These are phyloP conservation scores for Zaprionus ghesquierei DNA, from an alignment of 1,140 invertebrate species.

Conservation along the genomic window DNA sequence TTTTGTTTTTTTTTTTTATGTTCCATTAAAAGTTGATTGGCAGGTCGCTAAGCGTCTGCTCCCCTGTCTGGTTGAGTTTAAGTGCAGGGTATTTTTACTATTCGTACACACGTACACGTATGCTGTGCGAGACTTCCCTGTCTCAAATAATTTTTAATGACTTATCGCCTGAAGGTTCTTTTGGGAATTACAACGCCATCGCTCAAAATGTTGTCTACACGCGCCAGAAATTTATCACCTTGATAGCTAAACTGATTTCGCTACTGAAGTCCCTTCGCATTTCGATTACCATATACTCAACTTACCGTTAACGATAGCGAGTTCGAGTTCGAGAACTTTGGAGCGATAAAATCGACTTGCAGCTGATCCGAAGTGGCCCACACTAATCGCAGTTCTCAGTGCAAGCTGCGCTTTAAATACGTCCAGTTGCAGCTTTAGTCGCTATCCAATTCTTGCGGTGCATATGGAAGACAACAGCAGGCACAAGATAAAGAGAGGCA, in stretches of 20 bases:
- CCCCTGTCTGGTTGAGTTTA: background rate
- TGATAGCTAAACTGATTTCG: background rate
- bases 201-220: background rate
- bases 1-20: background rate
- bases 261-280: background rate
- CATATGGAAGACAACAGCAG: background rate
- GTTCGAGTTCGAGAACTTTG: background rate
- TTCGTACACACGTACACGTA: background rate
- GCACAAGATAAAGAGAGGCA: constrained; percentile 2
- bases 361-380: background rate
- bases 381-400: background rate
- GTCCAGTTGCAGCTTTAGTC: background rate
- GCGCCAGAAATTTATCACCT: background rate
- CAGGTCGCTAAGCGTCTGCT: background rate
- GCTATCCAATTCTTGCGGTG: background rate
- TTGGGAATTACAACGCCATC: background rate
- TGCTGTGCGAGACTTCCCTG: background rate
- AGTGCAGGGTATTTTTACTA: background rate
- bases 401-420: constrained; percentile 4
- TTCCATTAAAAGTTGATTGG: background rate
- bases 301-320: background rate
- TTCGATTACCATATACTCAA: background rate
- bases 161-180: background rate
- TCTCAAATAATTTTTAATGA: background rate
- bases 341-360: background rate